Conservation (phyloP, 37 sponge, comb jelly and placozoan genomes). For the Oopsacas minuta region DNA sequence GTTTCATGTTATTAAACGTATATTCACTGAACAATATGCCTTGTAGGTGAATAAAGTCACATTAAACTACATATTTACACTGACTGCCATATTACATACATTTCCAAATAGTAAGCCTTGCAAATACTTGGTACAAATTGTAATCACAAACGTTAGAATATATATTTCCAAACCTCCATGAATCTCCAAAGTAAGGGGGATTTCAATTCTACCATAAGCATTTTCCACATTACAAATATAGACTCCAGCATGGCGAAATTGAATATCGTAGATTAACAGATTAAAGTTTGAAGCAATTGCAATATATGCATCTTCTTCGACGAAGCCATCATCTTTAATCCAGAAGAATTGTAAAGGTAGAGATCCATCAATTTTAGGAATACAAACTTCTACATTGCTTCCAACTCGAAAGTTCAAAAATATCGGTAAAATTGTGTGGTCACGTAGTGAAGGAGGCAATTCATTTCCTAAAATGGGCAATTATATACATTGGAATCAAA, state of each 20-base stretch:
- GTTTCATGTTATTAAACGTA: too few species aligned
- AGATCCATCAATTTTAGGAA: not conserved
- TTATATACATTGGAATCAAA: too few species aligned
- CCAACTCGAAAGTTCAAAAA: not conserved
- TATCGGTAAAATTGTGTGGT: not conserved
- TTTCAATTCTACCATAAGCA: not conserved
- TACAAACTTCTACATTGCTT: not conserved
- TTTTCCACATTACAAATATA: not conserved
- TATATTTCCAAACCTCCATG: too few species aligned
- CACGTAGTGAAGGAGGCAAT: not conserved
- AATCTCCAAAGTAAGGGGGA: not conserved
- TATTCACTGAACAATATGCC: too few species aligned
- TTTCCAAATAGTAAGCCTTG: too few species aligned
- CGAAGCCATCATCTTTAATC: not conserved
- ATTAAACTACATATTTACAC: too few species aligned
- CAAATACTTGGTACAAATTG: too few species aligned
- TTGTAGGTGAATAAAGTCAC: too few species aligned
- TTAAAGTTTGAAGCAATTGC: not conserved
- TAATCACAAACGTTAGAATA: too few species aligned
- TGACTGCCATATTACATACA: too few species aligned
- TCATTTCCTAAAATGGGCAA: too few species aligned
- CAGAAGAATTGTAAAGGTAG: not conserved
- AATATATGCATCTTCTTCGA: not conserved
- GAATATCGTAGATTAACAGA: not conserved
- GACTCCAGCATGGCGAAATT: not conserved